These are phyloP conservation scores for Phymastichus coffea DNA, from an alignment of 1,140 invertebrate genomes.

Conservation along the genomic window DNA sequence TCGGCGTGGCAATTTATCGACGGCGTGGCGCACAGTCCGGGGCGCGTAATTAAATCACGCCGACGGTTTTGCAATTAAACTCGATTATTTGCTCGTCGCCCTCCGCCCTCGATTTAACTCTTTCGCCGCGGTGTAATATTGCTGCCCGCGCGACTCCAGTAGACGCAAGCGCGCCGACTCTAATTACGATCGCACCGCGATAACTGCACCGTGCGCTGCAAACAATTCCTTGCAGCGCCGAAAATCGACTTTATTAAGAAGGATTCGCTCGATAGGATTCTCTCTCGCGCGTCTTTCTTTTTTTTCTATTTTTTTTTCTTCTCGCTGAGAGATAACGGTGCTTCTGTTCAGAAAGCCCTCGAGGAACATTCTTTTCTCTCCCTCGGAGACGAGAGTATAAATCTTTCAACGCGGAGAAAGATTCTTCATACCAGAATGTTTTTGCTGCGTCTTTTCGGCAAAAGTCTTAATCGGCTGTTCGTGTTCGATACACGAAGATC, in stretches of 20 bases:
- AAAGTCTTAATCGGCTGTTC: no score
- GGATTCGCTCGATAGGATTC: conserved; percentile 14
- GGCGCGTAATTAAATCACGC: conserved; percentile 59
- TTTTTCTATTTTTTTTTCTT: no score
- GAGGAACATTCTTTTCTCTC: no score
- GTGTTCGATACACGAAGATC: no score
- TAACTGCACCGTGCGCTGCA: conserved; percentile 4
- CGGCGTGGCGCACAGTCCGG: conserved; percentile 27
- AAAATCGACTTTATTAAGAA: conserved; percentile 14
- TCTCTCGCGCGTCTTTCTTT: neutral
- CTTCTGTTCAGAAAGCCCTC: no score
- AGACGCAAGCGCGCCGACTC: conserved; percentile 35
- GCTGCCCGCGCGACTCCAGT: conserved; percentile 39
- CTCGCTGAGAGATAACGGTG: no score
- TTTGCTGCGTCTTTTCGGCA: no score
- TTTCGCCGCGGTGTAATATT: conserved; percentile 50
- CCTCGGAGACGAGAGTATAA: no score
- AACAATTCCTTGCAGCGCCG: conserved; percentile 8
- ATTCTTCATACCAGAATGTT: no score
- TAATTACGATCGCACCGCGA: conserved; percentile 40
- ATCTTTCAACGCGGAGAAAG: no score
- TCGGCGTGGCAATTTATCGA: conserved; percentile 23
- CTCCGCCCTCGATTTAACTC: conserved; percentile 50
- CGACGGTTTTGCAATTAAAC: conserved; percentile 60
- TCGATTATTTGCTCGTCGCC: conserved; percentile 59